phyloP scores from a whole-genome alignment of 2,888 invertebrate species.

The Coelinius sp. region DNA sequence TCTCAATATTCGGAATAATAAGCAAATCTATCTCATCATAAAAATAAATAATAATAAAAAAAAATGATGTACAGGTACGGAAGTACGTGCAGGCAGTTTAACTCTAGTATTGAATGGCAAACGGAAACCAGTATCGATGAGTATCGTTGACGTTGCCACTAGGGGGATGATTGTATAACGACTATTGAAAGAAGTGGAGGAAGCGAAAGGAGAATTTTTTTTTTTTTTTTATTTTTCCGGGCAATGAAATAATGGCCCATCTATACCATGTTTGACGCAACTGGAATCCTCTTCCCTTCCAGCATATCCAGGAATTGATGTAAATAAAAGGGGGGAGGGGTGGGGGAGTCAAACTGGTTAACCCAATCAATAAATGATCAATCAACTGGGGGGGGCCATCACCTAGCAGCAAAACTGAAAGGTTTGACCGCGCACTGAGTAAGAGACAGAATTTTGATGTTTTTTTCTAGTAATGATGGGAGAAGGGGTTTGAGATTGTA shows the following conservation, averaged over 20 bases:
- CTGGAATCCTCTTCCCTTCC: neutral
- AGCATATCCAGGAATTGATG: constrained; percentile 46
- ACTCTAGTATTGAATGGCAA: constrained; percentile 64
- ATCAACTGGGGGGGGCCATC: constrained; percentile 64
- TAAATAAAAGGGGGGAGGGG: too few relatives aligned
- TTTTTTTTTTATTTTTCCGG: too few relatives aligned
- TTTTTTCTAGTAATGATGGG: too few relatives aligned
- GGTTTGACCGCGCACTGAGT: constrained; percentile 1
- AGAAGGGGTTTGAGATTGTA: neutral
- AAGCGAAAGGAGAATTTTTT: constrained; percentile 25
- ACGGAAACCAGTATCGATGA: constrained; percentile 68
- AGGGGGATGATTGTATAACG: constrained; percentile 36
- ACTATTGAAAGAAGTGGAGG: constrained; percentile 27
- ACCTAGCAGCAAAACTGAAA: constrained; percentile 54
- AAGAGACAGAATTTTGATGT: neutral
- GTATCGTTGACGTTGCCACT: constrained; percentile 59
- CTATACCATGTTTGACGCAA: neutral
- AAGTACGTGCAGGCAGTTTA: constrained; percentile 51
- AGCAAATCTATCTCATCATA: too few relatives aligned
- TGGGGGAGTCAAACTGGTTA: constrained; percentile 35
- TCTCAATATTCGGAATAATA: too few relatives aligned
- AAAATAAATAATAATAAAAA: neutral
- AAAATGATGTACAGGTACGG: constrained; percentile 55
- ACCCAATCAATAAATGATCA: constrained; percentile 66
- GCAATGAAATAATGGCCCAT: constrained; percentile 41